Evolutionary conservation across 2,888 invertebrate species (phyloP), one percentile per base, ranked within the genome.

Genomic region (Odontocolon sp.): DNA sequence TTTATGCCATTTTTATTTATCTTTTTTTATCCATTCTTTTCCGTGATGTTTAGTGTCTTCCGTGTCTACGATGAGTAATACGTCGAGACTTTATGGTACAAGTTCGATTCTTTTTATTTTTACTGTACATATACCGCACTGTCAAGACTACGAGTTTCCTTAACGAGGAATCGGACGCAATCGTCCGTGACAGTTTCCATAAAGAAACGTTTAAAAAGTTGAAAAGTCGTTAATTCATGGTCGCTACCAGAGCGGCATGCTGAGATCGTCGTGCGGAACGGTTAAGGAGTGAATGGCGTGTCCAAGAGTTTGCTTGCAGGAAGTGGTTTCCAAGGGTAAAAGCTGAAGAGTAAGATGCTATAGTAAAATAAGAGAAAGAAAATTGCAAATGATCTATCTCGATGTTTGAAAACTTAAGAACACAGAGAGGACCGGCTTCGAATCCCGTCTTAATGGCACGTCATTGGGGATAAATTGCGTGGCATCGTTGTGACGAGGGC

Each of bases 391-490:
- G 26, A 57, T 50, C 16, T 50, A 40, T 56, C 26, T 26, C 16
- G 40, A 63, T 57, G 70, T 76, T 76, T 33, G 45, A 54, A 33
- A 63, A 40, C 47, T 59, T 38, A 40, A 16, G 33, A 26, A 79
- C 79, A 81, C 79, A 59, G 26, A 63, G 59, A 74, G 76, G 71
- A 82, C 82, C 78, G 77, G 66, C 68, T 63, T 52, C 52, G 77
- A 85, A 85, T 83, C 83, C 83, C 74, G 64, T 83, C 83, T 84
- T 83, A 87, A 84, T 83, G 81, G 81, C 77, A 82, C 80, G 80
- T 83, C 84, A 81, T 82, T 84, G 81, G 68, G 82, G 80, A 83
- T 83, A 84, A 87, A 87, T 87, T 86, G 83, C 80, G 80, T 76
- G 79, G 81, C 80, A 76, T 81, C 68, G 59, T 64, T 40, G 76